Conservation (phyloP, 2,113 vertebrate genomes). For the Ceyx margarethae region DNA sequence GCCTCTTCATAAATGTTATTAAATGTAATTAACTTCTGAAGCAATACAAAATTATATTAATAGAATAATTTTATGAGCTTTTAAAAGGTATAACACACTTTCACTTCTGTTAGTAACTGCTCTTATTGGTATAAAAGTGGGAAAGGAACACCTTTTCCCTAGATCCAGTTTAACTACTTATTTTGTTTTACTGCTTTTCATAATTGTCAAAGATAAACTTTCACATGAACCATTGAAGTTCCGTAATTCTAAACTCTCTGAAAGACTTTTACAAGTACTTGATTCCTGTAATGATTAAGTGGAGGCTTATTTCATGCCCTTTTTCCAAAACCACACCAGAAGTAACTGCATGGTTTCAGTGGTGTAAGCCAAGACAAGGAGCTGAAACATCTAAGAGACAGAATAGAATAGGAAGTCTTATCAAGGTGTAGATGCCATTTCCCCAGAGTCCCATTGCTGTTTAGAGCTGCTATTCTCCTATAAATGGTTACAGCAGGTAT, state of each 20-base stretch:
- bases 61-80: background rate
- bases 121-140: background rate
- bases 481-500: background rate
- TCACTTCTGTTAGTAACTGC: background rate
- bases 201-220: background rate
- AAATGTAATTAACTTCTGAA: background rate
- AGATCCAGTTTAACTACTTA: background rate
- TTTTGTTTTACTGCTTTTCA: background rate
- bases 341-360: background rate
- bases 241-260: background rate
- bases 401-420: background rate
- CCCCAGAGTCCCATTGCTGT: background rate
- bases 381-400: background rate
- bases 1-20: no score
- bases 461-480: conserved; percentile 3
- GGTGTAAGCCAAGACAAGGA: background rate
- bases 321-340: background rate
- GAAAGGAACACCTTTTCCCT: background rate
- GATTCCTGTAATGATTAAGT: background rate
- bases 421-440: background rate
- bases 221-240: background rate
- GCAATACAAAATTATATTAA: background rate
- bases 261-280: background rate
- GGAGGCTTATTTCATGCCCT: background rate
- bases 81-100: background rate